Evolutionary conservation across 1,140 invertebrate species (phyloP), one percentile per base, ranked within the genome.

Genomic region (Whitmania pigra): DNA sequence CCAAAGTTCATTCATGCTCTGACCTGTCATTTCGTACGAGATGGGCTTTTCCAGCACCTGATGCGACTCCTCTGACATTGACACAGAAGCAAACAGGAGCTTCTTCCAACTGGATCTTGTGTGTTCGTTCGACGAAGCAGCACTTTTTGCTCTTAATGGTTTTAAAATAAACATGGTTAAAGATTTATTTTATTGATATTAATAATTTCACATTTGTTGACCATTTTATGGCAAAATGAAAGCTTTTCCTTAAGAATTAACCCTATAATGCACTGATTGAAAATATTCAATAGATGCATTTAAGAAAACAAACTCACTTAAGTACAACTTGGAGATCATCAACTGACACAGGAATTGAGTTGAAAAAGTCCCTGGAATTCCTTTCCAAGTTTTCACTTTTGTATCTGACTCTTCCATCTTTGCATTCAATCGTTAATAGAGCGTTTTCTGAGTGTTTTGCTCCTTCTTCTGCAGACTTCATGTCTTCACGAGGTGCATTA

Each of bases 61-160:
- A 5, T 49, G 43, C 43, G 43, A 49, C 13, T 49, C 43, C 13
- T 49, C 43, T 11, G 43, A 49, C 43, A 49, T 49, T 11, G 43
- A 49, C 15, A 49, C 43, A 17, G 43, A 49, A 49, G 69, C 75
- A 75, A 66, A 76, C 55, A 27, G 78, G 77, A 67, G 54, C 73
- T 74, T 17, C 76, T 76, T 20, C 77, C 78, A 54, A 78, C 77
- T 31, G 40, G 70, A 67, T 77, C 76, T 20, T 77, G 75, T 29
- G 75, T 75, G 54, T 27, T 31, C 40, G n/a, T n/a, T 53, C 22
- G n/a, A 43, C 0, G 67, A n/a, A 29, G n/a, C 70, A 72, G 57
- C 73, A 40, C 63, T 22, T 74, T 57, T 74, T 60, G 71, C 69
- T 31, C 57, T 11, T 18, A 27, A 63, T 43, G 66, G 31, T 74